Conservation (phyloP, 2,888 invertebrate genomes). For the Tenthredo scrophulariae region DNA sequence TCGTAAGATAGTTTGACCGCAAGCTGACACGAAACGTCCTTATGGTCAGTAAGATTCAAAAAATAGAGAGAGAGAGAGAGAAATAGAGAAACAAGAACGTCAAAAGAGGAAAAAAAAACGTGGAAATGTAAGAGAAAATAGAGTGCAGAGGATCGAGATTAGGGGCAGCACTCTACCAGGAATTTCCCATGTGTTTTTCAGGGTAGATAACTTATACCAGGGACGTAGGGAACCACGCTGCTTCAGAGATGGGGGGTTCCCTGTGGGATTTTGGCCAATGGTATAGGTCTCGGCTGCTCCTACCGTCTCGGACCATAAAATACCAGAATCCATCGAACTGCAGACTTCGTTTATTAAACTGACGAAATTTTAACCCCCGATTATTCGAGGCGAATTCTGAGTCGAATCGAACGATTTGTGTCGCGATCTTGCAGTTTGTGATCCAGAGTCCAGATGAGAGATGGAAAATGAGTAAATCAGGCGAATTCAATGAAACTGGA, state of each 20-base stretch:
- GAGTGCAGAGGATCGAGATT: constrained; percentile 53
- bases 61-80: constrained; percentile 50
- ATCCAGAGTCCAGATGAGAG: background rate
- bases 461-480: background rate
- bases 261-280: constrained; percentile 42
- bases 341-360: constrained; percentile 34
- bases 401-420: background rate
- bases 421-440: background rate
- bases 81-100: background rate
- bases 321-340: constrained; percentile 44
- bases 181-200: constrained; percentile 59
- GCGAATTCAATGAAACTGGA: background rate
- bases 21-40: constrained; percentile 16
- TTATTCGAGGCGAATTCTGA: background rate
- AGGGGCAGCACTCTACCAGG: constrained; percentile 47
- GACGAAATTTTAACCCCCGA: constrained; percentile 16
- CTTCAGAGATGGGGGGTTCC: constrained; percentile 22
- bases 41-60: constrained; percentile 36
- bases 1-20: background rate
- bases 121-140: constrained; percentile 51
- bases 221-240: background rate
- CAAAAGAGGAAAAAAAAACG: constrained; percentile 47
- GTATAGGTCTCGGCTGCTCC: background rate
- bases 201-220: constrained; percentile 49
- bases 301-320: constrained; percentile 51